A percentile compares a stretch with the other conserved stretches of the same genome.
Evolutionary conservation across 2,888 invertebrate species (phyloP).

Genomic region (Argyresthia goedartella): DNA sequence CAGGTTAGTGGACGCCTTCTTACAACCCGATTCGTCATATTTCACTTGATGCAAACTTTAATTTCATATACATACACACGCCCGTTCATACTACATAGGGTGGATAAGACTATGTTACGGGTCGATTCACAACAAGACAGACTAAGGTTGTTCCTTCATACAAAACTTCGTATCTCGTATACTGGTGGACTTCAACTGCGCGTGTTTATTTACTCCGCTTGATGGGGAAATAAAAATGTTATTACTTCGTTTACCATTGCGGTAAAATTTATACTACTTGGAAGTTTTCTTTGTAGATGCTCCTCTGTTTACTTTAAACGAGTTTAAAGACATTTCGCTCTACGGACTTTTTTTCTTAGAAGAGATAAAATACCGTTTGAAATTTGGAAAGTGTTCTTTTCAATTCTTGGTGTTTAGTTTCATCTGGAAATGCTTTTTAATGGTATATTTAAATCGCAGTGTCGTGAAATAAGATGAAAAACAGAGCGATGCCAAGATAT

Average conservation of each 20-base stretch:
- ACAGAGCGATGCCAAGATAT: too few relatives aligned
- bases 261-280: conserved; percentile 39
- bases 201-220: conserved; percentile 27
- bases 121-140: too few relatives aligned
- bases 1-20: too few relatives aligned
- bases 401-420: background rate
- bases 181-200: conserved; percentile 11
- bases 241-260: conserved; percentile 39
- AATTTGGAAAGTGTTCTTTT: background rate
- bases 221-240: conserved; percentile 43
- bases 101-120: too few relatives aligned
- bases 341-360: conserved; percentile 12
- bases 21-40: too few relatives aligned
- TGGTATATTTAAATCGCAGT: too few relatives aligned
- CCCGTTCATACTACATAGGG: too few relatives aligned
- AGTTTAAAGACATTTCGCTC: conserved; percentile 7
- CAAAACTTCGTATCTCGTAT: conserved; percentile 16
- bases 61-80: too few relatives aligned
- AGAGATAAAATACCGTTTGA: conserved; percentile 14
- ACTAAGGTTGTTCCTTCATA: too few relatives aligned
- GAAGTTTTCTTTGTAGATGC: conserved; percentile 31
- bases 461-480: too few relatives aligned
- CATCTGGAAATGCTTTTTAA: too few relatives aligned
- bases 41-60: too few relatives aligned
- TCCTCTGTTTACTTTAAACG: conserved; percentile 28